Evolutionary conservation across 2,113 vertebrate species (phyloP).

Genomic region (Hylia prasina): DNA sequence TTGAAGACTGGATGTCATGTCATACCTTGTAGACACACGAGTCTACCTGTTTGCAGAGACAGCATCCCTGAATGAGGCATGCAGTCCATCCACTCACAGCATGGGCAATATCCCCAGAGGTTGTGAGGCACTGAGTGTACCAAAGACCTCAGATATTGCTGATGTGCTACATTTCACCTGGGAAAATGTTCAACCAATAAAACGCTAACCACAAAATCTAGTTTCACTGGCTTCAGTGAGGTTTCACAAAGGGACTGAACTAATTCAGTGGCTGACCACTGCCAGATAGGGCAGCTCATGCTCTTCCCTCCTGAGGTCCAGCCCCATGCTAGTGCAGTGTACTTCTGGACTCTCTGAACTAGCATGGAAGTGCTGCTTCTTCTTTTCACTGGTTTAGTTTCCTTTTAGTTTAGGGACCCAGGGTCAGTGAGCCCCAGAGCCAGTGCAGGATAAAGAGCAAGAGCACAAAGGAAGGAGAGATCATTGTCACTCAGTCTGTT

Average conservation of each 20-base stretch:
- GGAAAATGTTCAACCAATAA: not conserved
- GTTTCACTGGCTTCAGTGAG: not conserved
- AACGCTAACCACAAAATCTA: not conserved
- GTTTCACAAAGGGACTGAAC: not conserved
- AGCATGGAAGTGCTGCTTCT: not conserved
- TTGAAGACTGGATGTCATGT: not conserved
- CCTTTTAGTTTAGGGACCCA: not conserved
- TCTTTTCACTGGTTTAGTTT: not conserved
- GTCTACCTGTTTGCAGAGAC: not conserved
- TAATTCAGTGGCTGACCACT: accelerated
- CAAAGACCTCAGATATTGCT: not conserved
- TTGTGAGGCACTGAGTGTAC: not conserved
- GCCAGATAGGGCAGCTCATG: not conserved
- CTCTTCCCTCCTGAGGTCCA: not conserved
- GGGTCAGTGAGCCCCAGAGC: not conserved
- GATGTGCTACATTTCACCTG: not conserved
- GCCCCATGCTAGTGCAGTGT: not conserved
- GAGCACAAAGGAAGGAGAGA: not conserved
- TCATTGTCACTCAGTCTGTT: not conserved
- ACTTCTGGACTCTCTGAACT: not conserved
- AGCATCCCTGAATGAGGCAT: not conserved
- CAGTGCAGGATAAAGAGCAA: not conserved
- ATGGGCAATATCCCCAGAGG: not conserved
- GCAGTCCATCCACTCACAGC: not conserved
- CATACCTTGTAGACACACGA: not conserved